phyloP scores from a whole-genome alignment of 1,140 invertebrate species.

The Nylanderia fulva region DNA sequence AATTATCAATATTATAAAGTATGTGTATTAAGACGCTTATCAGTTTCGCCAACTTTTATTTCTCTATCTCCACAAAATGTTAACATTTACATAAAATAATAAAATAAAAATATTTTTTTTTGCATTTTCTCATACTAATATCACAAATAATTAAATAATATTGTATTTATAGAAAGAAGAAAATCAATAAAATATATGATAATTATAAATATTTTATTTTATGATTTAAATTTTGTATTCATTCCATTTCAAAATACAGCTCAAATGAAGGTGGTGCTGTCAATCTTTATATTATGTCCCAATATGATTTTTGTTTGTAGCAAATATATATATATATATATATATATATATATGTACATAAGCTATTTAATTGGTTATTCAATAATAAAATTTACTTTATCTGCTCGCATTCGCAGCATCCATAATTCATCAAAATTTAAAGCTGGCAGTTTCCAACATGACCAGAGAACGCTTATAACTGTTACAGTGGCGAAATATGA shows the following conservation, averaged over 20 bases:
- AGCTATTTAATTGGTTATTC: slow-evolving; percentile 35
- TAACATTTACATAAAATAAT: neutral
- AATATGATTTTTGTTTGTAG: slow-evolving; percentile 28
- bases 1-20: neutral
- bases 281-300: neutral
- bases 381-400: slow-evolving; percentile 57
- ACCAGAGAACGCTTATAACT: slow-evolving; percentile 23
- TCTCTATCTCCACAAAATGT: neutral
- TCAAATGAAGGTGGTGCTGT: neutral
- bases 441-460: slow-evolving; percentile 19
- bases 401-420: slow-evolving; percentile 1
- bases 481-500: slow-evolving; percentile 29
- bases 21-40: neutral
- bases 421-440: slow-evolving; percentile 59
- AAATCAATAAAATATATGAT: slow-evolving; percentile 16
- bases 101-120: neutral
- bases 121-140: neutral
- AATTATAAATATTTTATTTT: slow-evolving; percentile 1
- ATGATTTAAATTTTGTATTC: neutral
- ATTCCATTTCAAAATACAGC: neutral
- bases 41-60: neutral
- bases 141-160: neutral
- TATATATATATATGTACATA: neutral
- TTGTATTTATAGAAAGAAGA: neutral
- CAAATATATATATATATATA: slow-evolving; percentile 5